Conservation (phyloP, 2,888 invertebrate genomes). For the Phania funesta region DNA sequence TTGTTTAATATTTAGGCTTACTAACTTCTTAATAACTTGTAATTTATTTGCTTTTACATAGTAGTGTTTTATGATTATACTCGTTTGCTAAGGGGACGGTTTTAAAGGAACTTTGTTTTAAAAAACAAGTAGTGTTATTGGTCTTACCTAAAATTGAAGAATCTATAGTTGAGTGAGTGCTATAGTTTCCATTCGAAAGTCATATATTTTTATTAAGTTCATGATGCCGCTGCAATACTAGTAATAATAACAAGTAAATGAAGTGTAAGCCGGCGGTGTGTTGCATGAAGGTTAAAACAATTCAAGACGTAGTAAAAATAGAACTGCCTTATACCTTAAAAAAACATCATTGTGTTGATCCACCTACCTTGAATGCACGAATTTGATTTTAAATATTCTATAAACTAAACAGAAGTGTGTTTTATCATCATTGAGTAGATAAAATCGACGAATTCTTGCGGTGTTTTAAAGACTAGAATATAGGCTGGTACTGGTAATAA, state of each 20-base stretch:
- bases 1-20: conserved; percentile 39
- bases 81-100: conserved; percentile 29
- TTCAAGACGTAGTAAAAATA: background rate
- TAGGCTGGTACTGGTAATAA: no score
- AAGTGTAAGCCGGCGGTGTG: background rate
- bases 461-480: no score
- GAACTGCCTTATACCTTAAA: no score
- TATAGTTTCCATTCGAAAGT: conserved; percentile 36
- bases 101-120: conserved; percentile 16
- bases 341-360: no score
- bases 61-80: conserved; percentile 17
- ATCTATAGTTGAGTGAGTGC: conserved; percentile 38
- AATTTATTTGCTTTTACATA: background rate
- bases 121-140: background rate
- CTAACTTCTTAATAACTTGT: conserved; percentile 31
- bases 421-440: no score
- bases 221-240: background rate
- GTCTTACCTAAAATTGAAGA: conserved; percentile 4
- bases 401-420: no score
- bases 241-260: background rate
- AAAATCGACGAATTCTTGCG: no score
- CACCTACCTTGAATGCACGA: no score
- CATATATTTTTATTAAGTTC: background rate
- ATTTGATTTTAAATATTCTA: no score
- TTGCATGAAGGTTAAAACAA: conserved; percentile 12